These are phyloP conservation scores for Cryptotermes secundus DNA, from an alignment of 1,140 invertebrate species.

Conservation along the genomic window DNA sequence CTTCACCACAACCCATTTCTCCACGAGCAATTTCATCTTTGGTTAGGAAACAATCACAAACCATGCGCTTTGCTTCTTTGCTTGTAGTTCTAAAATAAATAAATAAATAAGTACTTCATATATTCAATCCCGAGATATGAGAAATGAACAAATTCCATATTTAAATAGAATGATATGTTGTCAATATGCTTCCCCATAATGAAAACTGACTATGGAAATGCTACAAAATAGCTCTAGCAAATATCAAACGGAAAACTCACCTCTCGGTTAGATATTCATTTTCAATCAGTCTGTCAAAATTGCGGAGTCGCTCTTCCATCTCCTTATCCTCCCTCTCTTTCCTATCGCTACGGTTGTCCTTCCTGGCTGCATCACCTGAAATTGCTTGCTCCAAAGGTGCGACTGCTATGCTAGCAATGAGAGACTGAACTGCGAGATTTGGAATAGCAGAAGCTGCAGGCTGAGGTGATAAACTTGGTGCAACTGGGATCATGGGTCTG, in stretches of 20 bases:
- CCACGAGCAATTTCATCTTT: constrained; percentile 83
- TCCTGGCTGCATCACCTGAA: constrained; percentile 3
- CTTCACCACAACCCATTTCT: constrained; percentile 87
- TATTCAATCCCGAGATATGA: neutral
- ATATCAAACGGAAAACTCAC: constrained; percentile 32
- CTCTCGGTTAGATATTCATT: constrained; percentile 54
- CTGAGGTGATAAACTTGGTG: constrained; percentile 44
- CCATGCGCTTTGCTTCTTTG: constrained; percentile 89
- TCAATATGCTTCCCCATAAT: neutral
- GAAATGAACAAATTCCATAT: neutral
- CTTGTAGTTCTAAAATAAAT: constrained; percentile 62
- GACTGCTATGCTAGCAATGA: neutral
- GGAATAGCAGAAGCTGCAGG: constrained; percentile 48
- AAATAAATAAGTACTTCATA: constrained; percentile 32
- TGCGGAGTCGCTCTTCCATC: constrained; percentile 46
- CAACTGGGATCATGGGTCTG: constrained; percentile 35
- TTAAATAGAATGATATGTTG: neutral
- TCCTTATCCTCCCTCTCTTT: constrained; percentile 36
- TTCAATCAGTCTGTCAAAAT: constrained; percentile 53
- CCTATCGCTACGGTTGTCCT: constrained; percentile 30
- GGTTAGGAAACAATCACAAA: constrained; percentile 91
- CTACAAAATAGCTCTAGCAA: neutral
- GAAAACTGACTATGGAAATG: neutral
- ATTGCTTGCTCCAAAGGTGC: neutral
- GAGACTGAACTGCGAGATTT: constrained; percentile 10